phyloP scores from a whole-genome alignment of 1,140 invertebrate genomes.

The Cyclina sinensis region DNA sequence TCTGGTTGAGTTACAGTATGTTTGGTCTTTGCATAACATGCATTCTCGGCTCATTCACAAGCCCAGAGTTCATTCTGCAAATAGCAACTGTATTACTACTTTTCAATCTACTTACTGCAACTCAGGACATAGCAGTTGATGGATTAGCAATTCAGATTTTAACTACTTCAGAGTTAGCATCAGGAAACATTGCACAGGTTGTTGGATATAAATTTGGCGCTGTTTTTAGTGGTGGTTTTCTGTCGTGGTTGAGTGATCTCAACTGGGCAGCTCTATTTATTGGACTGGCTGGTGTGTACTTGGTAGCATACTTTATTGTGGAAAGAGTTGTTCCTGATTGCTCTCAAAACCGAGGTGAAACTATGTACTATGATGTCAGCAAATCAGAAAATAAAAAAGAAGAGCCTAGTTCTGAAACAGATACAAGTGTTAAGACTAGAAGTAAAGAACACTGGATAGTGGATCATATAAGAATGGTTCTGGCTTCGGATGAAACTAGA shows the following conservation, averaged over 20 bases:
- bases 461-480: slow-evolving; percentile 73
- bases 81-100: slow-evolving; percentile 83
- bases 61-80: slow-evolving; percentile 74
- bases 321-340: slow-evolving; percentile 56
- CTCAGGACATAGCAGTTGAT: slow-evolving; percentile 87
- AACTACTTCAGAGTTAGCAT: slow-evolving; percentile 83
- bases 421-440: background rate
- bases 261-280: slow-evolving; percentile 74
- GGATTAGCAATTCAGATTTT: slow-evolving; percentile 86
- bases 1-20: slow-evolving; percentile 86
- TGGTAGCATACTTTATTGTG: slow-evolving; percentile 71
- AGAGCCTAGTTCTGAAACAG: slow-evolving; percentile 1
- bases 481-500: slow-evolving; percentile 74
- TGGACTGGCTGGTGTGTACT: slow-evolving; percentile 74
- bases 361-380: background rate
- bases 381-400: background rate
- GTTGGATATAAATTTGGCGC: slow-evolving; percentile 87
- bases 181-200: slow-evolving; percentile 87
- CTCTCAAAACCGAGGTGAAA: background rate
- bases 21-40: slow-evolving; percentile 81
- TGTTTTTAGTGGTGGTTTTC: slow-evolving; percentile 86
- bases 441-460: slow-evolving; percentile 68
- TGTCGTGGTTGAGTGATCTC: slow-evolving; percentile 78
- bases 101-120: slow-evolving; percentile 86
- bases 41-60: slow-evolving; percentile 78